Evolutionary conservation across 2,113 vertebrate genomes (phyloP), one percentile per base, ranked within the genome.

Genomic region (Xenotilapia flavipinnis): DNA sequence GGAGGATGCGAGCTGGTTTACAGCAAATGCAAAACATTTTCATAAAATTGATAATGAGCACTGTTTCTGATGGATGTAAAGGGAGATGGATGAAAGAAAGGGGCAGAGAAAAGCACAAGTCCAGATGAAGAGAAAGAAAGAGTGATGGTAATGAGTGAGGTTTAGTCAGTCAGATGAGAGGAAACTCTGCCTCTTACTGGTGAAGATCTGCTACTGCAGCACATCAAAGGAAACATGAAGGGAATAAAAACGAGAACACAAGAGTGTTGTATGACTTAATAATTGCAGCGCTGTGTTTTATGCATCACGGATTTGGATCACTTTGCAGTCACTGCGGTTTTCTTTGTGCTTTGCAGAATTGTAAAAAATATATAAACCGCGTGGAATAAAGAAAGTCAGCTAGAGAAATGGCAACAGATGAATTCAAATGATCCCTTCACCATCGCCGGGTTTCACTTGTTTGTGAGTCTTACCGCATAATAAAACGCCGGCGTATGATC

Each of bases 141-240:
- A 79, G 47, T 14, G 83, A 73, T 5, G 49, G 23, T n/a, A 40
- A 70, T 21, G n/a, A 38, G 60, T 38, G 89, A 40, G 21, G 7
- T 49, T 60, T 33, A 45, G 73, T 68, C 40, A 14, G 87, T 92
- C 89, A 91, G 92, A 90, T 68, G 85, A 95, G 95, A 92, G 91
- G 93, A 94, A 95, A 95, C 92, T 80, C 91, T 93, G 93, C 92
- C 95, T 91, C 93, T 80, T 87, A 92, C 93, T 94, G 95, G 93
- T 56, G 84, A 70, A 42, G 70, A 19, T 56, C 14, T 68, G 90
- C 82, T 77, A 88, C 94, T 95, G 70, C 94, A 90, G 14, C 38
- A 91, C n/a, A 91, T 92, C 86, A 89, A 80, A 91, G 79, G 1
- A 19, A 51, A 42, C 26, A 53, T 55, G 68, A 13, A 75, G 9